Percentiles rank a stretch among this genome's conserved stretches.
These are phyloP conservation scores for Adelognathus sp. DNA, from an alignment of 2,888 invertebrate genomes.

Conservation along the genomic window DNA sequence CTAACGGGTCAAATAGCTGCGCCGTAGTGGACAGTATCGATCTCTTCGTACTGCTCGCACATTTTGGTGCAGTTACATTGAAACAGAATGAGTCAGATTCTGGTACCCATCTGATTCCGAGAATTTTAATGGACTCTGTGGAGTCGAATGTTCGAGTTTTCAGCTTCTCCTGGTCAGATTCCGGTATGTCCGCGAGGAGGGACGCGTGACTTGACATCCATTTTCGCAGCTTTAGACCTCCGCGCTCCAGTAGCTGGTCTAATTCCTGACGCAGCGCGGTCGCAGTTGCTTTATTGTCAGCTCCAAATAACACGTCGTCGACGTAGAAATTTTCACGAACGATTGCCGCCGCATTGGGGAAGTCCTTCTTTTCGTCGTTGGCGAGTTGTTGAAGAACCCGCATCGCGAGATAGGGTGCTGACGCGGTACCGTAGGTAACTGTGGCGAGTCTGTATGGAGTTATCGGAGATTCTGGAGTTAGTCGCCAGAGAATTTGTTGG, in stretches of 20 bases:
- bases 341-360: too few relatives aligned
- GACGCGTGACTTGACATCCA: slow-evolving; percentile 1
- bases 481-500: slow-evolving; percentile 67
- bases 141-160: slow-evolving; percentile 5
- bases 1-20: slow-evolving; percentile 23
- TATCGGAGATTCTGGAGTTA: not conserved
- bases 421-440: slow-evolving; percentile 64
- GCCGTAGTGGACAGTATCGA: slow-evolving; percentile 7
- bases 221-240: not conserved
- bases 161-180: not conserved
- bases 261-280: not conserved
- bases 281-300: not conserved
- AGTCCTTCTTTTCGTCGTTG: slow-evolving; percentile 9
- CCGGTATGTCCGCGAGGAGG: not conserved
- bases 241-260: not conserved
- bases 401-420: slow-evolving; percentile 63
- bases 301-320: slow-evolving; percentile 49
- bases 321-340: too few relatives aligned
- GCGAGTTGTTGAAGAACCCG: slow-evolving; percentile 62
- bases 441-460: slow-evolving; percentile 47
- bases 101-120: slow-evolving; percentile 11
- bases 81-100: slow-evolving; percentile 2
- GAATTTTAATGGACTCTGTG: not conserved
- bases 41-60: not conserved
- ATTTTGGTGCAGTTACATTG: not conserved